A percentile compares a stretch with the other conserved stretches of the same genome.
phyloP scores from a whole-genome alignment of 2,797 vertebrate genomes.

The Oryzias sinensis region DNA sequence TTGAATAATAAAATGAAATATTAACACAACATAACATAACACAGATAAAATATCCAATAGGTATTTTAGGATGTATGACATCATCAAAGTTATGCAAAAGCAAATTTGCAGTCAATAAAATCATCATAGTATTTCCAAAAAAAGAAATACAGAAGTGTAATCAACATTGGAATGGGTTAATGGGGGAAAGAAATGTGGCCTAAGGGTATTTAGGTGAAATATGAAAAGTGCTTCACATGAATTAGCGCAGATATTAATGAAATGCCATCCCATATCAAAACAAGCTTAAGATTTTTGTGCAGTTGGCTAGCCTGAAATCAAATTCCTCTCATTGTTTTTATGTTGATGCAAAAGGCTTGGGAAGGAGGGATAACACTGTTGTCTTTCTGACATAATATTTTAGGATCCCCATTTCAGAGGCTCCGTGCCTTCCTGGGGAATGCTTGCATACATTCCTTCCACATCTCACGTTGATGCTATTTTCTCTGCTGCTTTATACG shows the following conservation, averaged over 20 bases:
- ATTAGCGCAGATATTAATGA: slow-evolving; percentile 67
- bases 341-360: slow-evolving; percentile 71
- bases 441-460: slow-evolving; percentile 74
- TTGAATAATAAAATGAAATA: no score
- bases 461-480: slow-evolving; percentile 64
- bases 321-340: slow-evolving; percentile 77
- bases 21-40: background rate
- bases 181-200: slow-evolving; percentile 42
- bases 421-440: slow-evolving; percentile 56
- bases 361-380: slow-evolving; percentile 57
- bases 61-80: background rate
- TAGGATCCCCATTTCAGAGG: slow-evolving; percentile 67
- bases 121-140: slow-evolving; percentile 24
- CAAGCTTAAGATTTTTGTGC: slow-evolving; percentile 62
- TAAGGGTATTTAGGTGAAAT: slow-evolving; percentile 63
- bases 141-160: slow-evolving; percentile 34
- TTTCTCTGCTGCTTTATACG: slow-evolving; percentile 73
- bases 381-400: slow-evolving; percentile 73
- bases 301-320: slow-evolving; percentile 58
- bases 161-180: slow-evolving; percentile 33
- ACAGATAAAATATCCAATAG: background rate
- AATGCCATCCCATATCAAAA: slow-evolving; percentile 73
- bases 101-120: background rate
- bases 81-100: background rate
- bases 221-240: slow-evolving; percentile 56